These are phyloP conservation scores for Sus cebifrons DNA, from an alignment of 2,797 vertebrate genomes.

Conservation along the genomic window DNA sequence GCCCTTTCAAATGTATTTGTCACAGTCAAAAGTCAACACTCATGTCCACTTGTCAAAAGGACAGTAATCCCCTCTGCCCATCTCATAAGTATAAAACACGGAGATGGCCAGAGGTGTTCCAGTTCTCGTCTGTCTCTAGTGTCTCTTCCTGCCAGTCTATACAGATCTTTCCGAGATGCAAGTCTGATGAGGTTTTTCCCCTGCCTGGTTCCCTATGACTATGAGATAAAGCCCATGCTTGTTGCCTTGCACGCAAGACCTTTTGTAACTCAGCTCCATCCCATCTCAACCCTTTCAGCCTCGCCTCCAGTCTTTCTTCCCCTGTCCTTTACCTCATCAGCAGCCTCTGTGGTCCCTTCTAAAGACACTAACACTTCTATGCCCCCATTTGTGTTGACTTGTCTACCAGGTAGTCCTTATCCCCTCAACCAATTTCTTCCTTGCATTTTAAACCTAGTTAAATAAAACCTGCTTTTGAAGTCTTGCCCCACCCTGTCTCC, in stretches of 20 bases:
- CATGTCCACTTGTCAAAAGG: background rate
- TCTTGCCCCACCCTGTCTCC: background rate
- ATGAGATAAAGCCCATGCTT: background rate
- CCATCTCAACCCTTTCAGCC: background rate
- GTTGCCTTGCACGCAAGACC: background rate
- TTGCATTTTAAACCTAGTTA: background rate
- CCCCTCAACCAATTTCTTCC: background rate
- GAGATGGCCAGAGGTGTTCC: background rate
- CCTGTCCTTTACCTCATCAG: background rate
- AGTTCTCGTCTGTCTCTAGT: background rate
- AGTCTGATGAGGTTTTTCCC: background rate
- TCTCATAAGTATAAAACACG: background rate
- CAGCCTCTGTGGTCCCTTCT: rapidly evolving
- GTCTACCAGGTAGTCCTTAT: background rate
- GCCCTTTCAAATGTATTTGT: background rate
- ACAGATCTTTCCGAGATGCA: background rate
- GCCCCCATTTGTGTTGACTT: background rate
- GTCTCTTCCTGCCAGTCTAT: background rate
- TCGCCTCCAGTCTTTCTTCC: background rate
- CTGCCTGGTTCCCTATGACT: background rate
- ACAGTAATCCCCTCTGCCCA: background rate
- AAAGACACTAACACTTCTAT: background rate
- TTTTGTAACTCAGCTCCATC: background rate
- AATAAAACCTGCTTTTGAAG: background rate
- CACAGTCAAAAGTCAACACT: background rate